Base-by-base conservation (phyloP, 1,140 invertebrate species). In the Forficula auricularia region DNA sequence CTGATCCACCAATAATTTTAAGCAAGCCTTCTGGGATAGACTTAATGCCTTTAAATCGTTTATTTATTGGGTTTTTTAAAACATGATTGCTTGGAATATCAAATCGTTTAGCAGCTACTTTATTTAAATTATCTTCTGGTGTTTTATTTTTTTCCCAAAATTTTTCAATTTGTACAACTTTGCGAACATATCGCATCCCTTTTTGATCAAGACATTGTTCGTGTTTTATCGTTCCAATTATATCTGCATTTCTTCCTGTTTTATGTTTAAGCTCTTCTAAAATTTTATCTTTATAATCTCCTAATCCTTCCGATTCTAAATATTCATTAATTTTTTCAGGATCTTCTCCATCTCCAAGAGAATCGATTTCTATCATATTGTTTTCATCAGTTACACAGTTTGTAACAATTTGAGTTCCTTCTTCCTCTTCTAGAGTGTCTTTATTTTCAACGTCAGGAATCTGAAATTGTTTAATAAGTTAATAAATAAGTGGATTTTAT, bases 81-180 rank as follows among this genome's bases (percentile, higher is more conserved):
- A 27, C 22, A 27, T 27, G 22, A 27, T 27, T 27, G 4, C 4
- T 4, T 6, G 22, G 22, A n/a, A n/a, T n/a, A n/a, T n/a, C n/a
- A n/a, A n/a, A n/a, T n/a, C n/a, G n/a, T 10, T 27, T 27, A 27
- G 22, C 4, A 27, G 4, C 10, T 4, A 27, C 10, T 27, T 27
- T 27, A 27, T 27, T 27, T n/a, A n/a, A n/a, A n/a, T n/a, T n/a
- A n/a, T n/a, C n/a, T n/a, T n/a, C n/a, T n/a, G n/a, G n/a, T 41
- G 1, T 45, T 34, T 19, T 46, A 39, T 34, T 48, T 32, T 34
- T 53, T 40, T 67, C 59, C 67, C 66, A 69, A 49, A 69, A 67
- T 52, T 61, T 63, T 43, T 67, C 66, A 40, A 68, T 68, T 58
- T 68, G 64, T 0, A 70, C 66, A 3, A 70, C 59, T 50, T 69